phyloP scores from a whole-genome alignment of 2,113 vertebrate genomes.

The Podilymbus podiceps region DNA sequence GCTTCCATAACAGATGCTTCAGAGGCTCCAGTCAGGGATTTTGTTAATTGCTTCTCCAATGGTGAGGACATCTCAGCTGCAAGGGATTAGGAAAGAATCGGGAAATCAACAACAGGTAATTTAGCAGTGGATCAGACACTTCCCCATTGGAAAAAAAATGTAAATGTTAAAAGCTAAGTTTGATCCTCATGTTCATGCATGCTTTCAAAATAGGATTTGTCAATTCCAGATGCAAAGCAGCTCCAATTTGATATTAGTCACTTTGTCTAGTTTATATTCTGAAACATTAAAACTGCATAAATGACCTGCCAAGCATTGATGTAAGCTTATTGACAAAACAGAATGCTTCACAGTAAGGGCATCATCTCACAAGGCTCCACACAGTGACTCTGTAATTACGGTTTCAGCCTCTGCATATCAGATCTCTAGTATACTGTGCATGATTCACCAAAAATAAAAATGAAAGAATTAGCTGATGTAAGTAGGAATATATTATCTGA shows the following conservation, averaged over 20 bases:
- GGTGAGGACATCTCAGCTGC: slow-evolving; percentile 55
- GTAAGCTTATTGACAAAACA: slow-evolving; percentile 72
- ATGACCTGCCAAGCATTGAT: slow-evolving; percentile 71
- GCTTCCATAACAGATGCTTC: slow-evolving; percentile 60
- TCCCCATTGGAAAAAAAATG: slow-evolving; percentile 42
- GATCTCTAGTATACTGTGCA: neutral
- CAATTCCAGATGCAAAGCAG: slow-evolving; percentile 69
- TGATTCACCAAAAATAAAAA: neutral
- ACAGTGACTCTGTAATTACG: slow-evolving; percentile 56
- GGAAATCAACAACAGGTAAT: slow-evolving; percentile 73
- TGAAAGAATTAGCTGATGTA: slow-evolving; percentile 15
- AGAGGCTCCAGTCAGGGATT: slow-evolving; percentile 53
- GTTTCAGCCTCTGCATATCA: slow-evolving; percentile 20
- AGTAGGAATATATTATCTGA: slow-evolving; percentile 37
- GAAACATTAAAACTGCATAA: slow-evolving; percentile 68
- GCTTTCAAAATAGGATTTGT: slow-evolving; percentile 74
- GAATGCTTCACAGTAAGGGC: slow-evolving; percentile 64
- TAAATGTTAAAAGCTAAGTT: slow-evolving; percentile 70
- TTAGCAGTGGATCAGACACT: slow-evolving; percentile 68
- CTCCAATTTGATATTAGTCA: slow-evolving; percentile 59
- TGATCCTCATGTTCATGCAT: slow-evolving; percentile 66
- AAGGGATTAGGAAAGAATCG: slow-evolving; percentile 62
- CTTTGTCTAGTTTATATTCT: slow-evolving; percentile 67
- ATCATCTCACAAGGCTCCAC: slow-evolving; percentile 45
- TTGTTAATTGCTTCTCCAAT: slow-evolving; percentile 69